phyloP scores from a whole-genome alignment of 2,113 vertebrate genomes.

The Eupsittula cactorum region DNA sequence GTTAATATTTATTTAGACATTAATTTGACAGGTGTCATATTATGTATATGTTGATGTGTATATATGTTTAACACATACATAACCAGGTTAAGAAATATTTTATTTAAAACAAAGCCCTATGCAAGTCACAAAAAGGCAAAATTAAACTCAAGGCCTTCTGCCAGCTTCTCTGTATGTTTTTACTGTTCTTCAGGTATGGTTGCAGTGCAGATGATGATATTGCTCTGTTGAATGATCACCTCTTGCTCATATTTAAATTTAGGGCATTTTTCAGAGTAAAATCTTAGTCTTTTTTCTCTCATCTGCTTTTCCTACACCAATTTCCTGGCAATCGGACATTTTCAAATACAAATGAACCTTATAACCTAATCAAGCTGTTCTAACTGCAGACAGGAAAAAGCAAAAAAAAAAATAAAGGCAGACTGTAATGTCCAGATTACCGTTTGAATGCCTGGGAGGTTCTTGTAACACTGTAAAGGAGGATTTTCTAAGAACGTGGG shows the following conservation, averaged over 20 bases:
- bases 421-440: background rate
- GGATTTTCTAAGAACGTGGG: background rate
- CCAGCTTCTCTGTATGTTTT: background rate
- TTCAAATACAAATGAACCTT: constrained; percentile 30
- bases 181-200: background rate
- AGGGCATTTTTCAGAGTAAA: constrained; percentile 6
- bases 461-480: background rate
- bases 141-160: background rate
- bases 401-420: background rate
- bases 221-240: background rate
- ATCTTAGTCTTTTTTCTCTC: background rate
- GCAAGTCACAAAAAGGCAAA: background rate
- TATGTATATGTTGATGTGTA: background rate
- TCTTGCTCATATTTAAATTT: background rate
- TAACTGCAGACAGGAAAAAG: background rate
- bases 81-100: background rate
- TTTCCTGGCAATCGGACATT: background rate
- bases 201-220: background rate
- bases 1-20: background rate
- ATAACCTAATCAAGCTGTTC: background rate
- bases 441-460: background rate
- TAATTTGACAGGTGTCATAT: background rate
- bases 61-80: background rate
- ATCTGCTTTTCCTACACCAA: background rate
- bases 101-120: background rate